These are phyloP conservation scores for Ericerus pela DNA, from an alignment of 1,140 invertebrate species.

Conservation along the genomic window DNA sequence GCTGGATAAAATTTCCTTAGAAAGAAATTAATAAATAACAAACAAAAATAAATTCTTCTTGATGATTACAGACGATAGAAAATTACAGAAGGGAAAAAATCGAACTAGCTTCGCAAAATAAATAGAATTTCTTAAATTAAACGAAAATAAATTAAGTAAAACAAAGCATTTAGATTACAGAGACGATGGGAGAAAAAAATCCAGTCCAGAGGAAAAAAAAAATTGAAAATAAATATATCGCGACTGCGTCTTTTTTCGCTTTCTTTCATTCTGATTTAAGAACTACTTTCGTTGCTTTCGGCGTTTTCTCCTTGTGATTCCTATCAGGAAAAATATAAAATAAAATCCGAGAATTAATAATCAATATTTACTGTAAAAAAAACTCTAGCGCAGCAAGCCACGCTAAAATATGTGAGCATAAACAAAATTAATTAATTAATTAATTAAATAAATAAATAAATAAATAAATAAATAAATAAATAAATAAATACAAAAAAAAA, in stretches of 20 bases:
- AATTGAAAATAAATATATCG: not conserved
- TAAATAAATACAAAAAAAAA: no score
- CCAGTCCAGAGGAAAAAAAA: not conserved
- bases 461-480: no score
- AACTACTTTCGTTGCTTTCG: constrained; percentile 7
- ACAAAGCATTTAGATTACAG: constrained; percentile 8
- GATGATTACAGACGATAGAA: not conserved
- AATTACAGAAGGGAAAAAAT: not conserved
- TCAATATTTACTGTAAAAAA: no score
- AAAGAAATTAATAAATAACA: constrained; percentile 1
- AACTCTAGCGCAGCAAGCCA: no score
- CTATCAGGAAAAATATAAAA: not conserved
- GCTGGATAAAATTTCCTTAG: no score
- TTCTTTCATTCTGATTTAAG: not conserved
- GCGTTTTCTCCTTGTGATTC: constrained; percentile 7
- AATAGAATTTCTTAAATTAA: constrained; percentile 8
- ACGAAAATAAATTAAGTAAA: constrained; percentile 11
- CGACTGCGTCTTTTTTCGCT: not conserved
- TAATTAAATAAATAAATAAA: not conserved
- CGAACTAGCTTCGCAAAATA: constrained; percentile 9
- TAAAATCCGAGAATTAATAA: not conserved
- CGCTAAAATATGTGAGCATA: no score
- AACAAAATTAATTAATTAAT: not conserved
- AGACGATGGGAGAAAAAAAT: not conserved
- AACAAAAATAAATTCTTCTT: not conserved